Base-by-base conservation (phyloP, 2,888 invertebrate genomes). In the Craniophora ligustri region DNA sequence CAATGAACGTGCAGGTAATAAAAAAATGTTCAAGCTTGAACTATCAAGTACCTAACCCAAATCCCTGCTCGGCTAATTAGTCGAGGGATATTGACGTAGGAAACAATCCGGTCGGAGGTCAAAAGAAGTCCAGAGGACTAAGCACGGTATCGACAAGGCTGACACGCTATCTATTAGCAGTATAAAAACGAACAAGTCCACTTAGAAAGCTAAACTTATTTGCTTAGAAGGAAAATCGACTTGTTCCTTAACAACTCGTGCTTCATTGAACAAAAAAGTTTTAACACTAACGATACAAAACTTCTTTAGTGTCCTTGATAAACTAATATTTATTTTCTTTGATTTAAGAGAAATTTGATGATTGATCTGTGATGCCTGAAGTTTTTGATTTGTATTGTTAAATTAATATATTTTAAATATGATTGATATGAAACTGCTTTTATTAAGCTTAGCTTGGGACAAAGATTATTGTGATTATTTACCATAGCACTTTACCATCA, bases 381-480 rank as follows among this genome's bases (percentile, higher is more conserved):
- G 4, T 15, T 2, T 26, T 34, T 15, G 5, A 10, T 6, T 11
- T 18, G 40, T 1, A 21, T 19, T 31, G 15, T 35, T 30, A 2
- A 18, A 15, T 1, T 45, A 10, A 10, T 34, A 42, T 16, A 13
- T 18, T n/a, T 8, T 2, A 2, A 45, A 45, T 2, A 63, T 46
- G 57, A 2, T 54, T 30, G 36, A 49, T 26, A 8, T 48, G 14
- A 45, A 56, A 34, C 32, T 38, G 8, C 31, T 38, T 15, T 13
- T 49, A 15, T 19, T 64, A 13, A 19, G 38, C 8, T 19, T 62
- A 6, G 40, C 48, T 14, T 57, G 32, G 41, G 45, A 49, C 5
- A 30, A n/a, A 19, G 49, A 46, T 14, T 49, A 45, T 32, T 62
- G 48, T 42, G 65, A 63, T 38, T 62, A 62, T 41, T 63, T 62